Base-by-base conservation (phyloP, 2,888 invertebrate species). In the Dynastes hyllus region DNA sequence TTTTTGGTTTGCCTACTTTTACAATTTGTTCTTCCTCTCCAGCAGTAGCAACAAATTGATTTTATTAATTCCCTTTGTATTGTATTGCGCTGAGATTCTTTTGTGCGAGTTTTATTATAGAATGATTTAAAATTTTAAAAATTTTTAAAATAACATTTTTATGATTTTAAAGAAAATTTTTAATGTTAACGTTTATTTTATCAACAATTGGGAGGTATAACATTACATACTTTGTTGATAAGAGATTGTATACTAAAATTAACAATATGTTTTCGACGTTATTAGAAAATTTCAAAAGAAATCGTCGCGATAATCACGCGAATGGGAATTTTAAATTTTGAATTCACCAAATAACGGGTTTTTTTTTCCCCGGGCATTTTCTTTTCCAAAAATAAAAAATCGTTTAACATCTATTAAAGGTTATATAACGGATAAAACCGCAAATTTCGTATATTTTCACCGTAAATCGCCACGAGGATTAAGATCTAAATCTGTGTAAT, bases 1-100 rank as follows among this genome's bases (percentile, higher is more conserved):
- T 61, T 71, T 58, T 66, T 53, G 70, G 16, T 5, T 51, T 75
- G 75, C 79, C 79, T 76, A 79, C 76, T 79, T 79, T 79, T 76
- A 76, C 67, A 61, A 69, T 66, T 71, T 65, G 40, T 27, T 67
- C 67, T 67, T 71, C 69, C 70, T 71, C 61, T 63, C 50, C 27
- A 22, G 29, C 63, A 27, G 45, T 58, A 45, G 16, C n/a, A 45
- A 27, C 66, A 76, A 79, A 79, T 76, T 79, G 53, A 13, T 53
- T 78, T 66, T 65, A 73, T 78, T 73, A 58, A 58, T 16, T 58
- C 55, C 55, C 78, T 27, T 22, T 32, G 13, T n/a, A 45, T 61
- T 22, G 5, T 4, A 45, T 75, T 27, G 4, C 61, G 61, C 3
- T 45, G 45, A 29, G 16, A 58, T 40, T 75, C 45, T 61, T 75